Conservation (phyloP, 2,888 invertebrate species). For the Podabrus alpinus region DNA sequence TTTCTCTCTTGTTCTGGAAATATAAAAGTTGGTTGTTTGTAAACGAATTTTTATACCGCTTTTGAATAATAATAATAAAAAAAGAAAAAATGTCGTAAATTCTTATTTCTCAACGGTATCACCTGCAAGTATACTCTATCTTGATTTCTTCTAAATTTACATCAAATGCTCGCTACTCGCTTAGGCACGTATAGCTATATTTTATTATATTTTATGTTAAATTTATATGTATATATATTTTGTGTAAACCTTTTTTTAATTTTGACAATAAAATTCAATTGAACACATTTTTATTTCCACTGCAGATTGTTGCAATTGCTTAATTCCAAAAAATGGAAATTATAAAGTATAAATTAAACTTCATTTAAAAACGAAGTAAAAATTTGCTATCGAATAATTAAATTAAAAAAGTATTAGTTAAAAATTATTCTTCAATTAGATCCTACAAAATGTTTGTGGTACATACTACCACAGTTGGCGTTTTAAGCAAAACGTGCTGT, state of each 20-base stretch:
- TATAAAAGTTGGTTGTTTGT: constrained; percentile 2
- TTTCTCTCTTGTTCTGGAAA: neutral
- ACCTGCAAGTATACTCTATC: neutral
- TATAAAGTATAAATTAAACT: neutral
- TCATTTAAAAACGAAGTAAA: neutral
- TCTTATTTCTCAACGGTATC: neutral
- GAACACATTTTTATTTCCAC: neutral
- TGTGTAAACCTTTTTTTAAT: neutral
- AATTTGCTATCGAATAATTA: neutral
- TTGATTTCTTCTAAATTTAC: neutral
- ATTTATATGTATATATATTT: neutral
- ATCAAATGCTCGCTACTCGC: neutral
- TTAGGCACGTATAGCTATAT: neutral
- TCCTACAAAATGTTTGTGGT: constrained; percentile 22
- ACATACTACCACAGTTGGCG: constrained; percentile 38
- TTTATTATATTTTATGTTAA: neutral
- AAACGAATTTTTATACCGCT: constrained; percentile 3
- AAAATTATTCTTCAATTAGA: constrained; percentile 41
- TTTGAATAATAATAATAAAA: constrained; percentile 1
- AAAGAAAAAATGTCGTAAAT: neutral
- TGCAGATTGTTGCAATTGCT: neutral
- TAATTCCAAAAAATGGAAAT: neutral
- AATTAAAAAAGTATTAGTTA: constrained; percentile 5
- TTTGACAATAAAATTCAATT: too few relatives aligned
- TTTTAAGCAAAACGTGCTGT: constrained; percentile 39